Percentiles rank a stretch among this genome's conserved stretches.
Conservation (phyloP, 2,113 vertebrate species). For the Aegypius monachus region DNA sequence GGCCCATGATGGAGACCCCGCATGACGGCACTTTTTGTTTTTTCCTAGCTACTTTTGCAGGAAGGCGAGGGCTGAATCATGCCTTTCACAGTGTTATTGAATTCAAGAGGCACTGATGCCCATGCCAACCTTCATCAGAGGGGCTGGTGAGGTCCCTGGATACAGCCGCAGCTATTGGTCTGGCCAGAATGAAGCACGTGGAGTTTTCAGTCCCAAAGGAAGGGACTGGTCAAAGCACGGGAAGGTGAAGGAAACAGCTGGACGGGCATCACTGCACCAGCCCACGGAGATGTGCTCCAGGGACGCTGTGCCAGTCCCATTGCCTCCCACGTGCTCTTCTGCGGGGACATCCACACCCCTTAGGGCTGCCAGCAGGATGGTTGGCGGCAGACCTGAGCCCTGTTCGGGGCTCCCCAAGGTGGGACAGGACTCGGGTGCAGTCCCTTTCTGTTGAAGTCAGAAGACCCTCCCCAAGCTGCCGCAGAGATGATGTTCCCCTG, state of each 20-base stretch:
- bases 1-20: background rate
- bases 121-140: background rate
- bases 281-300: accelerated
- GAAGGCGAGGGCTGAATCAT: background rate
- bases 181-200: background rate
- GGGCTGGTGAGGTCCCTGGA: background rate
- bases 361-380: background rate
- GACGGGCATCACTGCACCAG: background rate
- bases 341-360: background rate
- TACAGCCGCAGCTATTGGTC: background rate
- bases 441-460: background rate
- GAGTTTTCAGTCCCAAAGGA: constrained; percentile 2
- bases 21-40: background rate
- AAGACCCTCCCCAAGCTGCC: background rate
- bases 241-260: constrained; percentile 26
- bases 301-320: background rate
- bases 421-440: accelerated
- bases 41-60: background rate
- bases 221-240: constrained; percentile 15
- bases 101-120: background rate
- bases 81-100: background rate
- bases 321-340: background rate
- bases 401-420: background rate
- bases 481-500: background rate
- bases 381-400: background rate